Evolutionary conservation across 2,888 invertebrate genomes (phyloP), one percentile per base, ranked within the genome.

Genomic region (Tolmerus cingulatus): DNA sequence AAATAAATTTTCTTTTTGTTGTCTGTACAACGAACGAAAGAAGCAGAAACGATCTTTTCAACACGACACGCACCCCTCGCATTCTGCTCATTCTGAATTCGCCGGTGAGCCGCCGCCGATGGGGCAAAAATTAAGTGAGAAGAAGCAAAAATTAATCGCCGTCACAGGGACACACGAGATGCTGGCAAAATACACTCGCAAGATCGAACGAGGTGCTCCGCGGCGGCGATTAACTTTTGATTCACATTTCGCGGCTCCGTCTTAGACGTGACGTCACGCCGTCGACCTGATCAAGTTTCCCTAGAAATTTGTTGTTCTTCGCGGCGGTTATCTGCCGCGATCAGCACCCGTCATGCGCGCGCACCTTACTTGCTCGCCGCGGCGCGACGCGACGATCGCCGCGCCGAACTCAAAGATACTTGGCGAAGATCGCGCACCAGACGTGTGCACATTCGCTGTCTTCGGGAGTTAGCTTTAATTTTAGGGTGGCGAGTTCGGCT

Each of bases 211-310:
- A 1, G 19, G 23, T 27, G 23, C 66, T 66, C 23, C 27, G 66
- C 12, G 23, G 23, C 37, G 55, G 46, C 30, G 79, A 46, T 27
- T 51, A 51, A 46, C 5, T 51, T 79, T 51, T 27, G 14, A 30
- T 79, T 79, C 79, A 79, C 66, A 66, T 66, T 23, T 66, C 66
- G 27, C 66, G 23, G 40, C 37, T 82, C 19, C 34, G 66, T 37
- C 57, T 23, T 57, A 74, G 46, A 43, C 23, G 27, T 88, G 87
- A 88, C 88, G 88, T 88, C 88, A 88, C 87, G 79, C 37, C 82
- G 82, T 27, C 23, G 34, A 78, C 86, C 88, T 88, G 88, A 88
- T 88, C 88, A 88, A 88, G 87, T 88, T 88, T 88, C 88, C 86
- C 84, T 87, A 74, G 87, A 74, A 74, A 85, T 85, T 37, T 74